Evolutionary conservation across 2,797 vertebrate genomes (phyloP), one percentile per base, ranked within the genome.

Genomic region (Limnodromus scolopaceus): DNA sequence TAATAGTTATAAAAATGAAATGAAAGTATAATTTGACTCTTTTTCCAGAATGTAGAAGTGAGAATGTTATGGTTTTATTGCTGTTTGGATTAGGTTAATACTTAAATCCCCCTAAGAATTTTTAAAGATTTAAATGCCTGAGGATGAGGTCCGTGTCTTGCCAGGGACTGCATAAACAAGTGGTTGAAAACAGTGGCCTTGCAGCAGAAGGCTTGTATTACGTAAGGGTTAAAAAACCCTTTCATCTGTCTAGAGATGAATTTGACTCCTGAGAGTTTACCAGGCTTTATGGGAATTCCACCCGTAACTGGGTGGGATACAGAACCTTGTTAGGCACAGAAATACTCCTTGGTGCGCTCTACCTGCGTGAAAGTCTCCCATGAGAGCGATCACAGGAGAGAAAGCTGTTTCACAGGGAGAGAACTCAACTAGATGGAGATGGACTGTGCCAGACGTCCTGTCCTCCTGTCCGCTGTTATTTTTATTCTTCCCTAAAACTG

Each of bases 401-500:
- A 49, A 66, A n/a, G 57, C 49, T 60, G 15, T 49, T 83, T 81
- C 57, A 41, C 8, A 1, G 46, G 16, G 43, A 58, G 49, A 93
- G 45, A 89, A 1, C 58, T 38, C 54, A 14, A 6, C n/a, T 32
- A 10, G 53, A n/a, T 75, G 65, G 65, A 88, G 74, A 55, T 68
- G 65, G 79, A 25, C 78, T 58, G 72, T 81, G 74, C 71, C 68
- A 89, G 83, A n/a, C 6, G 13, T 74, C 12, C 77, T 30, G 1
- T 78, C 87, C 87, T 96, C 28, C 64, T 24, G 1, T 89, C 45
- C 41, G 0, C 81, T 89, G 64, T 89, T 94, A 43, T 85, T 96
- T 97, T 95, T 85, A 22, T 54, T 89, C 89, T 68, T 86, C 79
- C 53, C 86, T 84, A 27, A 43, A 94, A 58, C 60, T 64, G 70